Evolutionary conservation across 2,113 vertebrate genomes (phyloP).

Genomic region (Rafetus swinhoei): DNA sequence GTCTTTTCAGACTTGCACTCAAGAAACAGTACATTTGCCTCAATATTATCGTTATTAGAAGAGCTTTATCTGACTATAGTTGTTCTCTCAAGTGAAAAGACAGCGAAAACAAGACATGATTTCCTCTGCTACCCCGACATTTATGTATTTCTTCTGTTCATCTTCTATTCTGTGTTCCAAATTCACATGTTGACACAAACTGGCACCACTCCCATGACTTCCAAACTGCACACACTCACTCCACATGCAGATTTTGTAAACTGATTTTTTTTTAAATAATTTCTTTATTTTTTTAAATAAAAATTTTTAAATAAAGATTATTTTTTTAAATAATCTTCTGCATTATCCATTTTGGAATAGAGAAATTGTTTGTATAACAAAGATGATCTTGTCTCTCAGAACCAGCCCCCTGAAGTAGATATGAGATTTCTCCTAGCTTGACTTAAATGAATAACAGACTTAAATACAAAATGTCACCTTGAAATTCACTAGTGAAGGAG

Average conservation of each 20-base stretch:
- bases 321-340: background rate
- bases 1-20: background rate
- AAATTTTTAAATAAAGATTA: background rate
- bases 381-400: background rate
- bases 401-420: background rate
- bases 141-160: background rate
- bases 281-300: background rate
- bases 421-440: background rate
- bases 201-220: slow-evolving; percentile 4
- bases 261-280: background rate
- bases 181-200: slow-evolving; percentile 29
- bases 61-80: slow-evolving; percentile 32
- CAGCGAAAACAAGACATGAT: background rate
- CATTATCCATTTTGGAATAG: background rate
- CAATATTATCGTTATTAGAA: background rate
- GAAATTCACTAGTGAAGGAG: background rate
- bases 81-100: background rate
- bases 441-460: background rate
- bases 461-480: background rate
- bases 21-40: background rate
- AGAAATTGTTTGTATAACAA: background rate
- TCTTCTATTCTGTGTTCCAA: slow-evolving; percentile 10
- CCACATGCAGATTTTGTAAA: background rate
- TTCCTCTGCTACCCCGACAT: background rate
- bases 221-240: background rate